These are phyloP conservation scores for Aphis craccivora DNA, from an alignment of 1,140 invertebrate genomes.

Conservation along the genomic window DNA sequence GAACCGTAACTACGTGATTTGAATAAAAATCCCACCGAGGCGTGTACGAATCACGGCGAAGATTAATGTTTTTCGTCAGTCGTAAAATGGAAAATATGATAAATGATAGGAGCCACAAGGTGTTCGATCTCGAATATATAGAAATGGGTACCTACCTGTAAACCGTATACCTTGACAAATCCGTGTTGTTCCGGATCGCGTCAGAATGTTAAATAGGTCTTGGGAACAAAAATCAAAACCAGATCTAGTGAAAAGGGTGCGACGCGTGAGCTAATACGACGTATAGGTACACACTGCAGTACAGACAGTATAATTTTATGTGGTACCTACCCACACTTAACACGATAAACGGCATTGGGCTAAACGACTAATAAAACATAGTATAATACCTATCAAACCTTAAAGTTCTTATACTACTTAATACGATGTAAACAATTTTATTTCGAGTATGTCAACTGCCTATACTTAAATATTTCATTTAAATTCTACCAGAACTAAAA, in stretches of 20 bases:
- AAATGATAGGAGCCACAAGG: slow-evolving; percentile 46
- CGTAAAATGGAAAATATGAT: slow-evolving; percentile 55
- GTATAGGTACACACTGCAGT: neutral
- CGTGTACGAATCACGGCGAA: slow-evolving; percentile 37
- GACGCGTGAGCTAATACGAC: neutral
- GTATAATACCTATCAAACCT: neutral
- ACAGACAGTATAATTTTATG: neutral
- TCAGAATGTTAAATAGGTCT: slow-evolving; percentile 52
- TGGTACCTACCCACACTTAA: neutral
- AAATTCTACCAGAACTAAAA: no score
- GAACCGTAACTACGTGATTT: slow-evolving; percentile 55
- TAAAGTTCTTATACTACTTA: no score
- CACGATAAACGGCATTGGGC: neutral
- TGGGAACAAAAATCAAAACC: slow-evolving; percentile 52
- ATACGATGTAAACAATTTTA: neutral
- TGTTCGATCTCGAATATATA: slow-evolving; percentile 34
- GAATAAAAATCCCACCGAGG: slow-evolving; percentile 37
- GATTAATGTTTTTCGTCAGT: slow-evolving; percentile 54
- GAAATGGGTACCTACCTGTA: neutral
- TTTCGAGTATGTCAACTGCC: no score
- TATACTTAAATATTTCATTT: no score
- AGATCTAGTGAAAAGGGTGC: neutral
- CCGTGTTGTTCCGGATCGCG: slow-evolving; percentile 43
- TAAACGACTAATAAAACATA: neutral
- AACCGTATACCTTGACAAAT: slow-evolving; percentile 52